A percentile compares a stretch with the other conserved stretches of the same genome.
Conservation (phyloP, 2,888 invertebrate species). For the Oxycera nigricornis region DNA sequence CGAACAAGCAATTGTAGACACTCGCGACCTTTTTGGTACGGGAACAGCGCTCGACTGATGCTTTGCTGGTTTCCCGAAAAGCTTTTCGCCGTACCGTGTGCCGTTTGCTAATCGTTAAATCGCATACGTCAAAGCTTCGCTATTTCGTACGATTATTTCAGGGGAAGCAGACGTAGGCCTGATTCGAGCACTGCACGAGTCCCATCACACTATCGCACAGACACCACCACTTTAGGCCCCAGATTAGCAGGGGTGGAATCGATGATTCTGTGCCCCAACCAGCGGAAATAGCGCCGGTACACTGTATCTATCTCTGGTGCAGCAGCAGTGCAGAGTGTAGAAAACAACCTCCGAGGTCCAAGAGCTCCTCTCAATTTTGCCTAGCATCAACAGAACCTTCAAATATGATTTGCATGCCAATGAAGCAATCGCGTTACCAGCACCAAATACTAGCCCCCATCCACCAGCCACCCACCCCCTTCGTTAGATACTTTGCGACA, state of each 20-base stretch:
- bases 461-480: too few species aligned
- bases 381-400: background rate
- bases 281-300: background rate
- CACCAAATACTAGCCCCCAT: too few species aligned
- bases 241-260: background rate
- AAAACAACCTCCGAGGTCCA: too few species aligned
- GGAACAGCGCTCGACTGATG: conserved; percentile 62
- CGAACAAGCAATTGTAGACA: conserved; percentile 25
- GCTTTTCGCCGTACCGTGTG: conserved; percentile 47
- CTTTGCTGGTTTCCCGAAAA: conserved; percentile 42
- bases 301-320: background rate
- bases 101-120: conserved; percentile 27
- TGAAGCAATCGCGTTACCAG: background rate
- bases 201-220: background rate
- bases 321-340: background rate
- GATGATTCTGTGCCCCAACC: background rate
- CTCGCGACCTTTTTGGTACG: conserved; percentile 60
- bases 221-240: background rate
- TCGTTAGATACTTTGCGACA: background rate
- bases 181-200: too few species aligned
- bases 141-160: background rate
- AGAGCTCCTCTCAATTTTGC: background rate
- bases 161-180: conserved; percentile 5
- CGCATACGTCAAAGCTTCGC: conserved; percentile 26
- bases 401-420: conserved; percentile 13